A percentile compares a stretch with the other conserved stretches of the same genome.
phyloP scores from a whole-genome alignment of 1,140 invertebrate species.

The Sipha flava region DNA sequence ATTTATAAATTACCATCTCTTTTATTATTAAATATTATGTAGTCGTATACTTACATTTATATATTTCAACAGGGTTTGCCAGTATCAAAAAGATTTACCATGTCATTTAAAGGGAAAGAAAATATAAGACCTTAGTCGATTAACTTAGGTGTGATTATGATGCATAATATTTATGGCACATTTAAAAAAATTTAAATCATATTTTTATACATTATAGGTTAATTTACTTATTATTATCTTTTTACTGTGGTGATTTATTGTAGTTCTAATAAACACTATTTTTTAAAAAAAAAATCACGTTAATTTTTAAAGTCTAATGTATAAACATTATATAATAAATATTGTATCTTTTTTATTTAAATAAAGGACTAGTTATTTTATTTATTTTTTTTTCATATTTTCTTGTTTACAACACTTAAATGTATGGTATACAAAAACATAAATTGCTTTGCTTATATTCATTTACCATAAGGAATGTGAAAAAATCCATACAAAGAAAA shows the following conservation, averaged over 20 bases:
- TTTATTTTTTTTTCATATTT: too few relatives aligned
- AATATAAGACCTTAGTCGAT: neutral
- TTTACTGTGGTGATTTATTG: neutral
- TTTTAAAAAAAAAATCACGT: neutral
- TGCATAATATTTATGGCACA: too few relatives aligned
- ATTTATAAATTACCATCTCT: too few relatives aligned
- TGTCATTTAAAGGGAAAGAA: neutral
- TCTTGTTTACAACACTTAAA: too few relatives aligned
- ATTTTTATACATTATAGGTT: too few relatives aligned
- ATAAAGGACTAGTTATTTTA: too few relatives aligned
- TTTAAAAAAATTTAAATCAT: too few relatives aligned
- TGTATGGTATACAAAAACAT: too few relatives aligned
- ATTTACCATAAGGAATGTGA: too few relatives aligned
- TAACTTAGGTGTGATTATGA: neutral
- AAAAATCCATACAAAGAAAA: too few relatives aligned
- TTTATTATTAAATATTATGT: neutral
- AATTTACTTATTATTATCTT: too few relatives aligned
- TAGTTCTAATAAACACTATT: neutral
- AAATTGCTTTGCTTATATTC: too few relatives aligned
- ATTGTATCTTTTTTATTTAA: neutral
- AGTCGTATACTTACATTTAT: neutral
- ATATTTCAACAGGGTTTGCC: neutral
- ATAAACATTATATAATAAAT: neutral
- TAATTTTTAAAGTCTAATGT: neutral
- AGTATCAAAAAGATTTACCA: neutral